These are phyloP conservation scores for Paramuricea clavata DNA, from an alignment of 92 coral and sea anemone genomes.

Conservation along the genomic window DNA sequence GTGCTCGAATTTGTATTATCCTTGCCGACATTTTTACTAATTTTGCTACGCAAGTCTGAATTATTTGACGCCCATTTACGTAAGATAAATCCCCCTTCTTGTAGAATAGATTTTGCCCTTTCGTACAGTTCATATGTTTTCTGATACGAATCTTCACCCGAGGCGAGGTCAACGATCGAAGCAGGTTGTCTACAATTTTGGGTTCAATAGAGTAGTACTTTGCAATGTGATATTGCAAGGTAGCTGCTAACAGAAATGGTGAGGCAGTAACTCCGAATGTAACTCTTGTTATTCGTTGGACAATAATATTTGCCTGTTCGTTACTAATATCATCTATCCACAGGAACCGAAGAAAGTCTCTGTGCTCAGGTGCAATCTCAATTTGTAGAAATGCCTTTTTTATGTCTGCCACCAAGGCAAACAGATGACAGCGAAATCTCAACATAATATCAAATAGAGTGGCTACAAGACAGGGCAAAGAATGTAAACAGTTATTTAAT, in stretches of 20 bases:
- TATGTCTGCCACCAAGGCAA: not conserved
- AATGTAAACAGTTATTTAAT: not conserved
- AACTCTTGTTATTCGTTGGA: not conserved
- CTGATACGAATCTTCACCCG: conserved; percentile 45
- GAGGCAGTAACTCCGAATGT: not conserved
- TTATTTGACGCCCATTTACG: conserved; percentile 53
- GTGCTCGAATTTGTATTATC: no score
- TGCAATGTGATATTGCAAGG: conserved; percentile 59
- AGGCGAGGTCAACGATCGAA: conserved; percentile 44
- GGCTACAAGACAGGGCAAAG: not conserved
- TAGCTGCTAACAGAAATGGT: not conserved
- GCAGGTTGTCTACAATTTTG: conserved; percentile 25
- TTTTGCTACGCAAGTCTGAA: not conserved
- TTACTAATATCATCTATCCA: conserved; percentile 56
- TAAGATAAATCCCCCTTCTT: conserved; percentile 48
- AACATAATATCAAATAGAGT: not conserved
- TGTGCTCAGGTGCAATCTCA: not conserved
- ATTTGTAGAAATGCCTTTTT: no score
- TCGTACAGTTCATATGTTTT: conserved; percentile 3
- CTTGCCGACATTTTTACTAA: not conserved
- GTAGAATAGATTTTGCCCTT: conserved; percentile 15
- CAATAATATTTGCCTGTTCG: conserved; percentile 54
- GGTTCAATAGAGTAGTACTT: conserved; percentile 55
- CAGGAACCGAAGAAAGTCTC: conserved; percentile 59
- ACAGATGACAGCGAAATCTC: not conserved